Conservation (phyloP, 1,140 invertebrate genomes). For the Ceratoteleas bidentatus region DNA sequence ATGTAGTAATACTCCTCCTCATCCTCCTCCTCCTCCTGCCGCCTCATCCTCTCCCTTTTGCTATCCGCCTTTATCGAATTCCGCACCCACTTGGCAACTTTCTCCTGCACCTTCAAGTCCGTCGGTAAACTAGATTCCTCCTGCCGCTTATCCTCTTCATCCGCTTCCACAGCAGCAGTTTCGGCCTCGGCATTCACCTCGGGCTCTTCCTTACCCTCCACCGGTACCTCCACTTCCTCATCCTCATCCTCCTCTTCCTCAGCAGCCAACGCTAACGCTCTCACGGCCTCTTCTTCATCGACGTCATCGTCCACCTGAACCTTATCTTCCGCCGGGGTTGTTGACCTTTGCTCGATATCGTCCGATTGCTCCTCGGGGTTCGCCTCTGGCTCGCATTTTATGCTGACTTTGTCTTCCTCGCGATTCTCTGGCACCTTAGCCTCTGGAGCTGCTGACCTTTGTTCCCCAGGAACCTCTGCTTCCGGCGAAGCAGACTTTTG, state of each 20-base stretch:
- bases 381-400: too few species aligned
- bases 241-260: slow-evolving; percentile 8
- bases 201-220: slow-evolving; percentile 48
- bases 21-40: slow-evolving; percentile 33
- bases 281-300: slow-evolving; percentile 9
- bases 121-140: slow-evolving; percentile 71
- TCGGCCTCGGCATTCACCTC: slow-evolving; percentile 71
- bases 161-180: slow-evolving; percentile 65
- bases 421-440: too few species aligned
- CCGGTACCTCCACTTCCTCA: slow-evolving; percentile 23
- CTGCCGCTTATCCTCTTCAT: slow-evolving; percentile 71
- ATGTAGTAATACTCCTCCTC: slow-evolving; percentile 39
- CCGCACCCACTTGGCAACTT: slow-evolving; percentile 71
- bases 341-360: too few species aligned
- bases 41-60: slow-evolving; percentile 11
- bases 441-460: too few species aligned
- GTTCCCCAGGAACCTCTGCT: too few species aligned
- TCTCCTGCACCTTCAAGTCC: slow-evolving; percentile 65
- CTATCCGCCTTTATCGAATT: slow-evolving; percentile 63
- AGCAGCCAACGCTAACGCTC: too few species aligned
- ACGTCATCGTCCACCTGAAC: slow-evolving; percentile 14
- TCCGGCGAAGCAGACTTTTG: too few species aligned
- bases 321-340: not conserved
- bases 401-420: too few species aligned
- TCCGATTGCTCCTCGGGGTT: too few species aligned